Percentiles rank a stretch among this genome's conserved stretches.
phyloP scores from a whole-genome alignment of 2,797 vertebrate genomes.

The Pteropus rufus region DNA sequence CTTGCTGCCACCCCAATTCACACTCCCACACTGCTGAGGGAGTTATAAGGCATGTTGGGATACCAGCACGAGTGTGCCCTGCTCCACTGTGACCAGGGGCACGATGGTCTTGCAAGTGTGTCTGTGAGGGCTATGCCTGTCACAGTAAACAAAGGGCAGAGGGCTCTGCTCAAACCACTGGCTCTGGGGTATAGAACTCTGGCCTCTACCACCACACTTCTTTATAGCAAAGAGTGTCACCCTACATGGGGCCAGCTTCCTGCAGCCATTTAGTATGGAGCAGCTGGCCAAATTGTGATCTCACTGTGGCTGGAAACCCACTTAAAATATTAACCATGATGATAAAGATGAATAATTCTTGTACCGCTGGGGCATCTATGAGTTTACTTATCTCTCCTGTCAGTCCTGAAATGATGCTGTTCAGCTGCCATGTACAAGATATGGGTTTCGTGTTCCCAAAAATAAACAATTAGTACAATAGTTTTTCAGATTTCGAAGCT shows the following conservation, averaged over 20 bases:
- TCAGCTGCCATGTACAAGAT: not conserved
- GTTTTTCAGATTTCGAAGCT: not conserved
- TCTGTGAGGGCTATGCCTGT: not conserved
- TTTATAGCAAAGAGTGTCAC: not conserved
- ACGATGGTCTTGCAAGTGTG: not conserved
- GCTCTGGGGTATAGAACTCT: not conserved
- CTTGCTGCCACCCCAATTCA: not conserved
- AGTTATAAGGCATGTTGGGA: not conserved
- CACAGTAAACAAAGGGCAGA: not conserved
- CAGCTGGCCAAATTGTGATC: not conserved
- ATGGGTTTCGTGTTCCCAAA: not conserved
- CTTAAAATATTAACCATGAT: slow-evolving; percentile 2
- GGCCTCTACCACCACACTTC: not conserved
- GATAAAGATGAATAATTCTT: not conserved
- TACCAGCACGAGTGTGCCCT: not conserved
- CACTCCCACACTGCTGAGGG: not conserved
- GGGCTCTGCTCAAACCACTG: not conserved
- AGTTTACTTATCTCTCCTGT: not conserved
- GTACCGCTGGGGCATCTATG: not conserved
- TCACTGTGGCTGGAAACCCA: slow-evolving; percentile 1
- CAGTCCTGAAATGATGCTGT: not conserved
- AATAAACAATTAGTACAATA: not conserved
- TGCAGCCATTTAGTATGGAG: not conserved
- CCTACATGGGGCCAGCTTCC: not conserved
- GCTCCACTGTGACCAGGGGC: not conserved